Conservation (phyloP, 2,888 invertebrate genomes). For the Tineola bisselliella region DNA sequence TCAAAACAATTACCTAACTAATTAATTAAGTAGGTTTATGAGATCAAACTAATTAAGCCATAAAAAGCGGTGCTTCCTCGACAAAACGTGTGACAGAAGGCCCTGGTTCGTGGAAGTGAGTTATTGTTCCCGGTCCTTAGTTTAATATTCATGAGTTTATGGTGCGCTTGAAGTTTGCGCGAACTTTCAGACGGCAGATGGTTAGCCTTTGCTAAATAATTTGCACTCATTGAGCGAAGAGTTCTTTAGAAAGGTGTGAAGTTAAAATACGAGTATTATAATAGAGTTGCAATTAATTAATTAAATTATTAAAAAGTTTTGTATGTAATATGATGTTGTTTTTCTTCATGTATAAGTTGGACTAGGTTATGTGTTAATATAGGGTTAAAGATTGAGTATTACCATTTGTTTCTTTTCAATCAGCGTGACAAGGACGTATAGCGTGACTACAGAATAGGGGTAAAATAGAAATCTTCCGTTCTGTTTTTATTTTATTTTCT, state of each 20-base stretch:
- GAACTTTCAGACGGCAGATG: slow-evolving; percentile 37
- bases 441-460: not conserved
- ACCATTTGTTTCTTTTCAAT: not conserved
- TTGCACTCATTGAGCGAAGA: slow-evolving; percentile 39
- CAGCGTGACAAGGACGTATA: not conserved
- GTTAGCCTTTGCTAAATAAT: slow-evolving; percentile 51
- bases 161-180: slow-evolving; percentile 37
- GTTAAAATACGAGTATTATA: too few species aligned
- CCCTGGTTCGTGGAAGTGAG: slow-evolving; percentile 33
- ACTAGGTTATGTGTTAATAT: too few species aligned
- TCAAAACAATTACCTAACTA: not conserved
- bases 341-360: too few species aligned
- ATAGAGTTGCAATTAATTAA: slow-evolving; percentile 27
- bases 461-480: not conserved
- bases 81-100: slow-evolving; percentile 33
- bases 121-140: slow-evolving; percentile 34
- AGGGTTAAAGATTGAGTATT: not conserved
- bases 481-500: not conserved
- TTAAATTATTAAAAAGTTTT: slow-evolving; percentile 12
- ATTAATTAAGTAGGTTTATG: slow-evolving; percentile 16
- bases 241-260: slow-evolving; percentile 3
- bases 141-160: slow-evolving; percentile 58
- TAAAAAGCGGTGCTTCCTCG: slow-evolving; percentile 47
- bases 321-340: slow-evolving; percentile 13
- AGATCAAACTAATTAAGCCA: slow-evolving; percentile 56